Percentiles rank a stretch among this genome's conserved stretches.
Evolutionary conservation across 2,888 invertebrate genomes (phyloP).

Genomic region (Agrotis clavis): DNA sequence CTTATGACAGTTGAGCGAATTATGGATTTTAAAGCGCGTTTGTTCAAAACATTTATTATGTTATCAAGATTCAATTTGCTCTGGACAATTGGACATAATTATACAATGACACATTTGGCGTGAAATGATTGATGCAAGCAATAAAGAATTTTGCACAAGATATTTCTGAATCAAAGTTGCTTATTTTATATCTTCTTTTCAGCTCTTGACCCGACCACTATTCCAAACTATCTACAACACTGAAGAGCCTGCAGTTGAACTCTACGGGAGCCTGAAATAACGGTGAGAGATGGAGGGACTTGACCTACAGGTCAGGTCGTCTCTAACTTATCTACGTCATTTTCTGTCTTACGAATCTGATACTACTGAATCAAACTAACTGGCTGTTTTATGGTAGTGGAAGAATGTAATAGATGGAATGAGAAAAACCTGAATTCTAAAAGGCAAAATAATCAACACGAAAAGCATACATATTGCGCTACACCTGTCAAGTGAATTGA

Average conservation of each 20-base stretch:
- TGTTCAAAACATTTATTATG: neutral
- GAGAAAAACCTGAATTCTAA: neutral
- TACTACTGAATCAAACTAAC: constrained; percentile 2
- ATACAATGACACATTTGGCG: neutral
- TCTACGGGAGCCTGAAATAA: constrained; percentile 31
- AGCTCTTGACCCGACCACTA: neutral
- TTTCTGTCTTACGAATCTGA: neutral
- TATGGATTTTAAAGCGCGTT: neutral
- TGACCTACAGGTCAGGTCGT: constrained; percentile 29
- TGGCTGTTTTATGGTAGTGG: neutral
- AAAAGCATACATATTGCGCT: too few species aligned
- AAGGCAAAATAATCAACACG: neutral
- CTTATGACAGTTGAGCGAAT: constrained; percentile 38
- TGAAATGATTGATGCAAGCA: neutral
- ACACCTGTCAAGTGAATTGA: too few species aligned
- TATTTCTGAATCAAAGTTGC: neutral
- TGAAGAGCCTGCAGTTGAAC: constrained; percentile 24
- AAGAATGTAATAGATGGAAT: neutral
- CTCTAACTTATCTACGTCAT: constrained; percentile 29
- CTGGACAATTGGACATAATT: neutral
- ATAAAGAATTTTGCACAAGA: neutral
- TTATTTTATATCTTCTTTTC: neutral
- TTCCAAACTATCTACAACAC: constrained; percentile 1
- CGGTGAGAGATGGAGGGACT: constrained; percentile 24
- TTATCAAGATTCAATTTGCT: neutral